Conservation (phyloP, 2,888 invertebrate genomes). For the Hymenopus coronatus region DNA sequence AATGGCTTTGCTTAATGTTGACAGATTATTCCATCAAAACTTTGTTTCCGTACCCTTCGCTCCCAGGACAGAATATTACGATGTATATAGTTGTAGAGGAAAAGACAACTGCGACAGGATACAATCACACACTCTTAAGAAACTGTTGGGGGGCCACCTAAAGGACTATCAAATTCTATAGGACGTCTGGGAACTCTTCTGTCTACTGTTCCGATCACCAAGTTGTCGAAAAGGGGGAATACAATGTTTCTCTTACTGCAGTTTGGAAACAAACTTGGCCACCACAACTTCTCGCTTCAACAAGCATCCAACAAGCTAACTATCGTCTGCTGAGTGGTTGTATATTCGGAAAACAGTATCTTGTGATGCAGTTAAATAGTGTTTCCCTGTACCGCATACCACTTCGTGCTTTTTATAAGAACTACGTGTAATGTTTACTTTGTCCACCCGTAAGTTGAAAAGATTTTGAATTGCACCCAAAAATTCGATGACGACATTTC, state of each 20-base stretch:
- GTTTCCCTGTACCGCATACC: too few relatives aligned
- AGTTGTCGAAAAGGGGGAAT: neutral
- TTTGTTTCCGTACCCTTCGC: neutral
- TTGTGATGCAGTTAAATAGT: too few relatives aligned
- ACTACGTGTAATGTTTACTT: too few relatives aligned
- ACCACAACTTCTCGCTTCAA: neutral
- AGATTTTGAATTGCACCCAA: too few relatives aligned
- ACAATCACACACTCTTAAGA: neutral
- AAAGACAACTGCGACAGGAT: neutral
- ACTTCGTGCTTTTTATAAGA: too few relatives aligned
- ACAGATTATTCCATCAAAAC: neutral
- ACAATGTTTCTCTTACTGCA: neutral
- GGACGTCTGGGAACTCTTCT: slow-evolving; percentile 26
- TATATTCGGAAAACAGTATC: neutral
- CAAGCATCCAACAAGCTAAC: neutral
- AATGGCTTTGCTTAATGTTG: neutral
- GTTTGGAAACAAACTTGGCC: slow-evolving; percentile 3
- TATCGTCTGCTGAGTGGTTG: neutral
- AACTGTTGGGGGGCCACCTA: neutral
- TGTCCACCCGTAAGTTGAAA: too few relatives aligned
- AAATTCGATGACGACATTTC: too few relatives aligned
- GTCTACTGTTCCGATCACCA: neutral
- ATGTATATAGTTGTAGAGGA: neutral
- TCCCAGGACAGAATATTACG: neutral
- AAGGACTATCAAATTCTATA: slow-evolving; percentile 21